phyloP scores from a whole-genome alignment of 1,140 invertebrate species.

The Apis mellifera region Amel_HAv3.1 CM009939.2:1993001-1993500 shows the following conservation, averaged over 20 bases:
- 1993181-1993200: constrained; percentile 59
- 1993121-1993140: constrained; percentile 71
- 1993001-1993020: constrained; percentile 56
- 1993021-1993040: constrained; percentile 58
- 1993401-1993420: constrained; percentile 50
- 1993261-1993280: constrained; percentile 28
- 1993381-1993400: constrained; percentile 53
- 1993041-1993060: constrained; percentile 21
- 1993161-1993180: constrained; percentile 39
- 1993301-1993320: constrained; percentile 65
- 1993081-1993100: constrained; percentile 66
- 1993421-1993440: constrained; percentile 9
- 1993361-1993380: background rate
- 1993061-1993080: constrained; percentile 62
- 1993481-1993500: no score
- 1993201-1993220: constrained; percentile 71
- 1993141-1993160: constrained; percentile 41
- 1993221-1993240: constrained; percentile 72
- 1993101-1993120: constrained; percentile 71
- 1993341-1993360: constrained; percentile 42
- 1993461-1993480: constrained; percentile 41
- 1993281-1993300: constrained; percentile 7
- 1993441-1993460: constrained; percentile 63
- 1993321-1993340: constrained; percentile 7
- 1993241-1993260: constrained; percentile 31